Evolutionary conservation across 2,888 invertebrate genomes (phyloP), one percentile per base, ranked within the genome.

Genomic region (Lissocephala sabroskyi): DNA sequence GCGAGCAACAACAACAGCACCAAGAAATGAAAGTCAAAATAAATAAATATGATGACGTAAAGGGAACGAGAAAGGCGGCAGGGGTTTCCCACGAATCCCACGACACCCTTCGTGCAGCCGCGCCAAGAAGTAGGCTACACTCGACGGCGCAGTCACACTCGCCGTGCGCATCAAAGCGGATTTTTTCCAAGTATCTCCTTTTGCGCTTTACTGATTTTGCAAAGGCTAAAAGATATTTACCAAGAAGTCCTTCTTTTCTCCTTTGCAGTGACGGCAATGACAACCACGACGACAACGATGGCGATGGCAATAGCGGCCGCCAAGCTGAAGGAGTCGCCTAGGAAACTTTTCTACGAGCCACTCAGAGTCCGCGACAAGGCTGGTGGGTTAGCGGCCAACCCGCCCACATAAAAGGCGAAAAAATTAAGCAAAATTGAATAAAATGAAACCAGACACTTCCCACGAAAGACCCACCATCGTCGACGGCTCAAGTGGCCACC

Each of bases 151-250:
- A 74, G 62, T 64, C 66, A 68, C 73, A 73, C 58, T 60, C 62
- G 49, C 66, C 59, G 56, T 55, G 70, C 71, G 74, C 80, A 74
- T 79, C 80, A 79, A 80, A 80, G 79, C 64, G 67, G 70, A 77
- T 70, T 58, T 71, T 59, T 73, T 74, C 73, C 74, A 80, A 80
- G 79, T 80, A 79, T n/a, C 78, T 76, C 74, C 79, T 79, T n/a
- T 79, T 66, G 65, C 74, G 79, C 79, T 79, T 74, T 62, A 65
- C 76, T 77, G 79, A 80, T 77, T 80, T 66, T 58, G 66, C 68
- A 70, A 63, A 67, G 75, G 63, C 62, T 62, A 71, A 76, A 76
- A 64, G 64, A 70, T 70, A 70, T 70, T 70, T 66, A 70, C 74
- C 57, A 58, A 56, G 66, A 52, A 70, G 74, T 70, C 71, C 70